phyloP scores from a whole-genome alignment of 2,888 invertebrate species.

The Cephus pulcher region DNA sequence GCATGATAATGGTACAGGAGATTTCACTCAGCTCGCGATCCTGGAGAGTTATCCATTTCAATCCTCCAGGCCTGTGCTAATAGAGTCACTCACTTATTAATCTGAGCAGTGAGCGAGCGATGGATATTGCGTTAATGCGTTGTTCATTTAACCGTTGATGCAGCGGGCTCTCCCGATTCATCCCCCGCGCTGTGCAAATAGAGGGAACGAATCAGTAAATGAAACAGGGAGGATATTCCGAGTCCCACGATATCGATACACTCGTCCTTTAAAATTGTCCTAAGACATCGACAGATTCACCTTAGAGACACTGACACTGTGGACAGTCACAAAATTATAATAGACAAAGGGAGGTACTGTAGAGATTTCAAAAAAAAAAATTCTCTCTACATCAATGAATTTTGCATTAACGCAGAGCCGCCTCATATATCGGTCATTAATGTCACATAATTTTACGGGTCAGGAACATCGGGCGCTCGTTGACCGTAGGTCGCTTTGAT shows the following conservation, averaged over 20 bases:
- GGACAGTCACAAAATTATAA: neutral
- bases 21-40: neutral
- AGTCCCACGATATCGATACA: neutral
- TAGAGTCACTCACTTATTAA: constrained; percentile 26
- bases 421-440: constrained; percentile 33
- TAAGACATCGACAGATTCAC: too few relatives aligned
- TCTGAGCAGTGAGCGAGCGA: constrained; percentile 16
- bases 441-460: constrained; percentile 38
- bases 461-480: neutral
- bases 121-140: constrained; percentile 15
- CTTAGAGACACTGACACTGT: neutral
- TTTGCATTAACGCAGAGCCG: neutral
- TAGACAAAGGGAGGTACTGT: neutral
- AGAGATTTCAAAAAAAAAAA: neutral
- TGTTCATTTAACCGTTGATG: constrained; percentile 16
- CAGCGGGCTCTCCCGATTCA: neutral
- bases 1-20: neutral
- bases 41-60: neutral
- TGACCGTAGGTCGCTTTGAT: neutral
- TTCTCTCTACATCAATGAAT: constrained; percentile 7
- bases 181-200: neutral
- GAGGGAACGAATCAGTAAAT: neutral
- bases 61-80: constrained; percentile 19
- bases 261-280: neutral
- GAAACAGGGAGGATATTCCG: neutral